Conservation (phyloP, 2,113 vertebrate species). For the Oreocharis arfaki region DNA sequence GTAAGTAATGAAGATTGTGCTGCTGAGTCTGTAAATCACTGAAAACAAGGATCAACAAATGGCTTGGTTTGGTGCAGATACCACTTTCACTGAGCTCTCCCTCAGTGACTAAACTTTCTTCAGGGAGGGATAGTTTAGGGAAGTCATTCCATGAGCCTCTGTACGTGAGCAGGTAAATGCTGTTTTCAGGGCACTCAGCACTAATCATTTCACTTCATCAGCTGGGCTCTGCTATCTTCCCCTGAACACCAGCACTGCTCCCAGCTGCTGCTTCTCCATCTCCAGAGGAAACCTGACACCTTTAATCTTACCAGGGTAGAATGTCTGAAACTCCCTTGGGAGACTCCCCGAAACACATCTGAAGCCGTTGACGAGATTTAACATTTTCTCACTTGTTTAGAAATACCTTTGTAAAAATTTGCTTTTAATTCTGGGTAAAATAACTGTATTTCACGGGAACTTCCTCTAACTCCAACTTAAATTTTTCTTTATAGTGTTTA, state of each 20-base stretch:
- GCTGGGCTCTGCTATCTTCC: background rate
- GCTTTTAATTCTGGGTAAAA: background rate
- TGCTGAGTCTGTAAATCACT: constrained; percentile 28
- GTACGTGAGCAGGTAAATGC: background rate
- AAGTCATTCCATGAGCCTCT: background rate
- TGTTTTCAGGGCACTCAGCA: background rate
- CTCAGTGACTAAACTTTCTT: background rate
- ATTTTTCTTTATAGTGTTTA: background rate
- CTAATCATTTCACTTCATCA: background rate
- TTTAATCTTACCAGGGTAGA: background rate
- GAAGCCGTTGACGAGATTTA: background rate
- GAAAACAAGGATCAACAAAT: background rate
- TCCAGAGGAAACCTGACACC: background rate
- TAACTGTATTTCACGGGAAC: background rate
- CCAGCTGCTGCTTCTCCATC: background rate
- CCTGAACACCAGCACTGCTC: background rate
- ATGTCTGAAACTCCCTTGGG: background rate
- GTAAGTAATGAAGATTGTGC: constrained; percentile 24
- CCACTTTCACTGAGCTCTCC: background rate
- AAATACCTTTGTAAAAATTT: background rate
- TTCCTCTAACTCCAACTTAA: background rate
- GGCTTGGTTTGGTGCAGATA: background rate
- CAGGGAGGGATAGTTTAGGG: background rate
- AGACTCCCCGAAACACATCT: background rate
- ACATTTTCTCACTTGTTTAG: background rate